Evolutionary conservation across 1,140 invertebrate species (phyloP).

Genomic region (Pantala flavescens): DNA sequence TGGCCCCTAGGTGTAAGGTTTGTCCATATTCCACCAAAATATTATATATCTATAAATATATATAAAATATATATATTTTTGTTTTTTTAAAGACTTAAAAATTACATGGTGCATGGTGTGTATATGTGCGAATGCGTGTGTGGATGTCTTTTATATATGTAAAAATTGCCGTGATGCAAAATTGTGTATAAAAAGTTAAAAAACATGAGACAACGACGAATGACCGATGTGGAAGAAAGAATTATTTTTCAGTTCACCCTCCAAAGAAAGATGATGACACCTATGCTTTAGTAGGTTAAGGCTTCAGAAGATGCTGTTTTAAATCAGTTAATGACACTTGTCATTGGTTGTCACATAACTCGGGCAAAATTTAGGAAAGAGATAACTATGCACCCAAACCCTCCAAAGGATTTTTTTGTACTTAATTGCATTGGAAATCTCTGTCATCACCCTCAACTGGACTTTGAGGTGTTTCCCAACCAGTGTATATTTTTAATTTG

Average conservation of each 20-base stretch:
- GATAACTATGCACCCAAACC: background rate
- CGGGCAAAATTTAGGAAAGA: background rate
- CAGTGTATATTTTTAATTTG: background rate
- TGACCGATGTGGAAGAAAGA: background rate
- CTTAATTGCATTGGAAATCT: slow-evolving; percentile 3
- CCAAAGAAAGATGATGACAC: background rate
- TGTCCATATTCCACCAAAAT: background rate
- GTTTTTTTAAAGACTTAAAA: slow-evolving; percentile 9
- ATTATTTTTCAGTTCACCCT: slow-evolving; percentile 6
- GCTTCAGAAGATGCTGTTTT: background rate
- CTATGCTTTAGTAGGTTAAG: background rate
- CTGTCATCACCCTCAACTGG: background rate
- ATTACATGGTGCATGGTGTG: background rate
- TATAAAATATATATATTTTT: background rate
- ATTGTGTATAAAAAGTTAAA: background rate
- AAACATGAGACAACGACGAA: background rate
- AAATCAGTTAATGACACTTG: background rate
- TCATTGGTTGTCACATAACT: background rate
- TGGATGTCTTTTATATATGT: background rate
- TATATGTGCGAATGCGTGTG: background rate
- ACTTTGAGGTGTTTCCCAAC: background rate
- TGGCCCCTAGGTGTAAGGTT: background rate
- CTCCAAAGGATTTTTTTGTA: background rate
- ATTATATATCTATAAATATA: background rate
- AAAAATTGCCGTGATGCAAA: background rate